phyloP scores from a whole-genome alignment of 2,113 vertebrate species.

The Indicator maculatus region DNA sequence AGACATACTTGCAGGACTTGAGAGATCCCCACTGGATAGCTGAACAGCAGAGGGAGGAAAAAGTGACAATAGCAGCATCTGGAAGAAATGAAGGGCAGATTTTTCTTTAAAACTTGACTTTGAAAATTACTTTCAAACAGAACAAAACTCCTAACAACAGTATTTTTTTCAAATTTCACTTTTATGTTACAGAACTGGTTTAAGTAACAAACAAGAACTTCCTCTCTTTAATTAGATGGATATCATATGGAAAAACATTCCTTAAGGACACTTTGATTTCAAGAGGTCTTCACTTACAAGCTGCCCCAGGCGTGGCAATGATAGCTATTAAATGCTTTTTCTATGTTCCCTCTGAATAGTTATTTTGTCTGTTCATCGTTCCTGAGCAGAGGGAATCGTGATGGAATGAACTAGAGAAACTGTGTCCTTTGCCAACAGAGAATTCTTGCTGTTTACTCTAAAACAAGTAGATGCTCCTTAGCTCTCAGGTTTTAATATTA shows the following conservation, averaged over 20 bases:
- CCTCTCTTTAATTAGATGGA: slow-evolving; percentile 51
- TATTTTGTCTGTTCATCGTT: neutral
- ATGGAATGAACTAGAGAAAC: slow-evolving; percentile 36
- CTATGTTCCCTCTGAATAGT: neutral
- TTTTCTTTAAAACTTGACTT: slow-evolving; percentile 66
- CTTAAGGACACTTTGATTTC: slow-evolving; percentile 55
- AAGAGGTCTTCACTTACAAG: slow-evolving; percentile 44
- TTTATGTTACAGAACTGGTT: slow-evolving; percentile 52
- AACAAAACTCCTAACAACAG: slow-evolving; percentile 20
- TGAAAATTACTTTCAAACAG: slow-evolving; percentile 62
- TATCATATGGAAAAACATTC: slow-evolving; percentile 42
- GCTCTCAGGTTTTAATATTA: neutral
- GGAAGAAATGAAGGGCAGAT: slow-evolving; percentile 69
- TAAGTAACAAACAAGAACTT: slow-evolving; percentile 53
- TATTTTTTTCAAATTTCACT: slow-evolving; percentile 44
- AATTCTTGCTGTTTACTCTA: slow-evolving; percentile 26
- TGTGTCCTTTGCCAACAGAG: slow-evolving; percentile 4
- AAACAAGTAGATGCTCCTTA: neutral
- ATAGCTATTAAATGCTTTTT: slow-evolving; percentile 25
- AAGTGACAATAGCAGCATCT: slow-evolving; percentile 57
- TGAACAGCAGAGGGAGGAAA: slow-evolving; percentile 22
- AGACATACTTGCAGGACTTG: neutral
- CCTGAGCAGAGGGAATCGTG: slow-evolving; percentile 2
- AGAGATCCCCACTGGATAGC: neutral
- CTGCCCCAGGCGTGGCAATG: slow-evolving; percentile 1